Base-by-base conservation (phyloP, 2,888 invertebrate genomes). In the Monochamus alternatus region DNA sequence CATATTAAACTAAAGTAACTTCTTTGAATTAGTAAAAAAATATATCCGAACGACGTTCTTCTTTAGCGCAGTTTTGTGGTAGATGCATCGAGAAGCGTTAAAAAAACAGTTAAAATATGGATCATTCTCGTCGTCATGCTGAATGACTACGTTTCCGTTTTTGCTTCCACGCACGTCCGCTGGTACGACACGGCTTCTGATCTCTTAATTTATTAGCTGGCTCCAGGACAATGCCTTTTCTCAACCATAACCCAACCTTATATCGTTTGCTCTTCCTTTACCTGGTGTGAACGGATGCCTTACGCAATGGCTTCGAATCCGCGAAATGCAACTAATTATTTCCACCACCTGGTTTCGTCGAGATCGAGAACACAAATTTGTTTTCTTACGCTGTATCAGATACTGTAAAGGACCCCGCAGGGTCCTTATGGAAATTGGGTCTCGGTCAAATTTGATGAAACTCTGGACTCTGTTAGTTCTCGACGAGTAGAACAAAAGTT, bases 121-220 rank as follows among this genome's bases (percentile, higher is more conserved):
- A 63, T 63, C 38, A 63, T 44, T 55, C 68, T 43, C 68, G 31
- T 59, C 68, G 58, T 58, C 59, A 58, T 30, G 58, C 10, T 22
- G 58, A 55, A 14, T 12, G 66, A 31, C n/a, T 66, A 38, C 30
- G 30, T 68, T 68, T 68, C 68, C 68, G 68, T 59, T 68, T 68
- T n/a, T 58, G 58, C 38, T 68, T 58, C n/a, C 14, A 12, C 8
- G 44, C 31, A 55, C 68, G 44, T 68, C 68, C 68, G 68, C 38
- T 12, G 14, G 22, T 59, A 31, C 9, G 67, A 60, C 31, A 63
- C 43, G 62, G 68, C 8, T 32, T 22, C 43, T 44, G 68, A 22
- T 59, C 68, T 68, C 59, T 59, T 43, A 58, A 43, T 47, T 66
- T 63, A 63, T 63, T 63, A 63, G n/a, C 62, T 43, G 38, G 14